These are phyloP conservation scores for Psammodynastes pulverulentus DNA, from an alignment of 2,113 vertebrate genomes.

Conservation along the genomic window DNA sequence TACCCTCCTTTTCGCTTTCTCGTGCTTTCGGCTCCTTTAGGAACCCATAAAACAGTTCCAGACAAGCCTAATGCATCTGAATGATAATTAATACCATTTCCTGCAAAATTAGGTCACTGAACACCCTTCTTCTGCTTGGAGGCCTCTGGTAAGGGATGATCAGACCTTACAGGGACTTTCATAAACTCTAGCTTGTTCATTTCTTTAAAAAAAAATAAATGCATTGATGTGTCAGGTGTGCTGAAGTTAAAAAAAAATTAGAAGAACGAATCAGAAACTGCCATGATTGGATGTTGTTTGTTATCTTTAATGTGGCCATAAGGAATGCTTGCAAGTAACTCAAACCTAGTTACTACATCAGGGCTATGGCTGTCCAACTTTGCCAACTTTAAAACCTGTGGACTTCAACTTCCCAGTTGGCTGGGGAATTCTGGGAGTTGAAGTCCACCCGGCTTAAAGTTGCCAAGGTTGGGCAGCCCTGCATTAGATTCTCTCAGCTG, in stretches of 20 bases:
- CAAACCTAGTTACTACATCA: conserved; percentile 32
- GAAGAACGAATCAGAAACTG: conserved; percentile 16
- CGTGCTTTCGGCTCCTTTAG: not conserved
- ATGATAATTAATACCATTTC: not conserved
- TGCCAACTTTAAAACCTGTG: not conserved
- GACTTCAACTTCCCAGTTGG: not conserved
- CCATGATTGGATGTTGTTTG: conserved; percentile 14
- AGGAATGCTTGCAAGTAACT: conserved; percentile 15
- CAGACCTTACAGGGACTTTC: not conserved
- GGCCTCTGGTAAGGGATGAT: not conserved
- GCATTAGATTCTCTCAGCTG: conserved; percentile 34
- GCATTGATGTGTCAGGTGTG: not conserved
- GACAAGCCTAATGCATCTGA: not conserved
- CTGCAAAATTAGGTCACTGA: not conserved
- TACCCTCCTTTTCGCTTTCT: not conserved
- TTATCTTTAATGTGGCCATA: conserved; percentile 34
- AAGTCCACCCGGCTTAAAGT: not conserved
- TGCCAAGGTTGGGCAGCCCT: not conserved
- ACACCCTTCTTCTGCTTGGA: not conserved
- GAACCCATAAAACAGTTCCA: not conserved
- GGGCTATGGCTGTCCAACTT: not conserved
- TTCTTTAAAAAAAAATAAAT: no score
- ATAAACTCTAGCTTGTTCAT: not conserved
- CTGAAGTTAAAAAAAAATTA: no score
- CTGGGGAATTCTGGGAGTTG: not conserved